Evolutionary conservation across 2,888 invertebrate genomes (phyloP), one percentile per base, ranked within the genome.

Genomic region (Thymelicus lineola): DNA sequence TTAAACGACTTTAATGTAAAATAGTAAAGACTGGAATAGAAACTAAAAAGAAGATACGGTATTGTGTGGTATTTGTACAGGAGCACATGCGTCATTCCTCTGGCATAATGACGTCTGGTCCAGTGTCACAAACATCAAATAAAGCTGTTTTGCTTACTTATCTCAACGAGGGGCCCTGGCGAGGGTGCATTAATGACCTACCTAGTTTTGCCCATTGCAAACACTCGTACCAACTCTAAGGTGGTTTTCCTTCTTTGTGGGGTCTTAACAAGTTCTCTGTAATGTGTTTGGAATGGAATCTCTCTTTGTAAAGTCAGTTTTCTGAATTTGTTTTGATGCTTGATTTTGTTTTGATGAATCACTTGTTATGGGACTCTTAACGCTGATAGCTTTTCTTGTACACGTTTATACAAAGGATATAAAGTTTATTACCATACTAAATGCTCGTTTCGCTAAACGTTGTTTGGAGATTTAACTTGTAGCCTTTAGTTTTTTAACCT

Each of bases 121-220:
- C 84, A 82, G 80, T 85, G 86, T 83, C 85, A 84, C 83, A 81
- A 86, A 90, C 91, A 91, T 91, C 91, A 92, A 93, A 93, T 93
- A 92, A 92, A 90, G 90, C 92, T 92, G 90, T 92, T 90, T 91
- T 90, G 91, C 90, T 91, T 88, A 89, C 88, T 87, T 90, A 90
- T 90, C 90, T 84, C 81, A 85, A 82, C 84, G 82, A 81, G 85
- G 85, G 86, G 82, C 79, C 80, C 77, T 71, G 79, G 76, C 79
- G 77, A 77, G 91, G 91, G 91, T 91, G 91, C 91, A 91, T 91
- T 91, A 92, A 92, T 92, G 90, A 90, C 84, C 81, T 83, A 79
- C 72, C 75, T 72, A 75, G 76, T 77, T 72, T 76, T 78, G 75
- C 75, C 71, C 75, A 75, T 72, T 75, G 77, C 80, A 82, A 82